phyloP scores from a whole-genome alignment of 2,888 invertebrate genomes.

The Athetis lepigone region DNA sequence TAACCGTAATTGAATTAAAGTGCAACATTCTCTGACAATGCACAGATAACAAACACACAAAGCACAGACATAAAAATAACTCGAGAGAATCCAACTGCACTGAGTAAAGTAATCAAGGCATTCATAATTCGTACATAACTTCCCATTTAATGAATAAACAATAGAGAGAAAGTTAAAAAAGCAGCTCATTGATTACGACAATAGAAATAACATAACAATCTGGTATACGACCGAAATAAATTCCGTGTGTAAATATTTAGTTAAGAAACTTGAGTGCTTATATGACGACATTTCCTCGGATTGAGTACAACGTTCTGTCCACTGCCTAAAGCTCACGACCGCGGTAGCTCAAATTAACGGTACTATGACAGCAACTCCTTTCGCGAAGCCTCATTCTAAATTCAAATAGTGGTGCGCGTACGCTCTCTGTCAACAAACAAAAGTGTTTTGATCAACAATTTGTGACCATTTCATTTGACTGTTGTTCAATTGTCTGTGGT shows the following conservation, averaged over 20 bases:
- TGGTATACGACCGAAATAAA: conserved; percentile 24
- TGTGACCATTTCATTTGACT: conserved; percentile 53
- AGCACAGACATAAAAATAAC: conserved; percentile 30
- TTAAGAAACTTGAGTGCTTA: conserved; percentile 37
- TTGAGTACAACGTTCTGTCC: conserved; percentile 61
- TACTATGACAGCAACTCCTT: conserved; percentile 77
- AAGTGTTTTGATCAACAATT: conserved; percentile 60
- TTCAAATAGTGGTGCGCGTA: conserved; percentile 79
- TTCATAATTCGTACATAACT: conserved; percentile 44
- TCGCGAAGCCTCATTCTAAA: conserved; percentile 82
- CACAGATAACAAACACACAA: not conserved
- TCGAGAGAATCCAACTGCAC: conserved; percentile 14
- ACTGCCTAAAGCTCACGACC: conserved; percentile 73
- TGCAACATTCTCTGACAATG: conserved; percentile 13
- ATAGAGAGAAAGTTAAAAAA: conserved; percentile 53
- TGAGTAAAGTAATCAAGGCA: conserved; percentile 19
- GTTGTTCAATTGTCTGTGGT: conserved; percentile 48
- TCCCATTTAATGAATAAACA: conserved; percentile 41
- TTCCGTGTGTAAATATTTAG: conserved; percentile 23
- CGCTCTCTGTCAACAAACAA: conserved; percentile 78
- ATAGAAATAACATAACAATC: conserved; percentile 9
- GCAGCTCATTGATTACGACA: conserved; percentile 28
- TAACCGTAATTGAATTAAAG: conserved; percentile 4
- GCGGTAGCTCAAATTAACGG: conserved; percentile 85
- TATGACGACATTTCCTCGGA: conserved; percentile 41